A percentile compares a stretch with the other conserved stretches of the same genome.
Evolutionary conservation across 1,140 invertebrate species (phyloP).

Genomic region (Caenorhabditis elegans): DNA sequence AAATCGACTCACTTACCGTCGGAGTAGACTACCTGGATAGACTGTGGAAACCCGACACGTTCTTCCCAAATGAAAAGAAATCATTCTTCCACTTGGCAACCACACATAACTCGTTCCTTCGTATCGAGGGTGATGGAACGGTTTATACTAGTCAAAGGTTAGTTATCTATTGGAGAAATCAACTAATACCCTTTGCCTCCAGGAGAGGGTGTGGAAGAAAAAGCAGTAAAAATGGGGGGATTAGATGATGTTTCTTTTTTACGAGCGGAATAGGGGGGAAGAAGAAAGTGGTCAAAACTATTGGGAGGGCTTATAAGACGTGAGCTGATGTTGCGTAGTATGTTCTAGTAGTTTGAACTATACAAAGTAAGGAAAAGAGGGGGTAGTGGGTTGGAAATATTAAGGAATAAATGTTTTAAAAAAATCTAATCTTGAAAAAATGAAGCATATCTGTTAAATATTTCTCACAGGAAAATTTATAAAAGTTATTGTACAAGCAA

Average conservation of each 20-base stretch:
- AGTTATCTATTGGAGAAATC: not conserved
- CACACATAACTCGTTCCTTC: constrained; percentile 74
- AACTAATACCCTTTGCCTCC: too few species aligned
- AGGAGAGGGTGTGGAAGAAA: not conserved
- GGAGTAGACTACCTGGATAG: constrained; percentile 91
- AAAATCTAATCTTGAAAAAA: too few species aligned
- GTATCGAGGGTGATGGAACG: constrained; percentile 69
- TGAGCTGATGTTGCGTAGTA: too few species aligned
- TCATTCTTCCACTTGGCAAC: constrained; percentile 96
- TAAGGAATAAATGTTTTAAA: too few species aligned
- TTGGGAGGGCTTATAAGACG: too few species aligned
- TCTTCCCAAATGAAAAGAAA: constrained; percentile 95
- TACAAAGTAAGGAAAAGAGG: not conserved
- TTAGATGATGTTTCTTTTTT: constrained; percentile 28
- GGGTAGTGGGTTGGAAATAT: not conserved
- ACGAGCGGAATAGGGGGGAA: too few species aligned
- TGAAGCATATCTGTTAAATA: too few species aligned
- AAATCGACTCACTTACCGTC: constrained; percentile 68
- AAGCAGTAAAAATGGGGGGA: not conserved
- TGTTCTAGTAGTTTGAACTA: not conserved
- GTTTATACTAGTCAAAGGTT: constrained; percentile 55
- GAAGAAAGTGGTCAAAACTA: too few species aligned
- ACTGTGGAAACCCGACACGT: constrained; percentile 97
- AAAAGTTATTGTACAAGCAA: too few species aligned
- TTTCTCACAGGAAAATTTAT: too few species aligned